Conservation (phyloP, 2,113 vertebrate species). For the Tonatia bakeri region DNA sequence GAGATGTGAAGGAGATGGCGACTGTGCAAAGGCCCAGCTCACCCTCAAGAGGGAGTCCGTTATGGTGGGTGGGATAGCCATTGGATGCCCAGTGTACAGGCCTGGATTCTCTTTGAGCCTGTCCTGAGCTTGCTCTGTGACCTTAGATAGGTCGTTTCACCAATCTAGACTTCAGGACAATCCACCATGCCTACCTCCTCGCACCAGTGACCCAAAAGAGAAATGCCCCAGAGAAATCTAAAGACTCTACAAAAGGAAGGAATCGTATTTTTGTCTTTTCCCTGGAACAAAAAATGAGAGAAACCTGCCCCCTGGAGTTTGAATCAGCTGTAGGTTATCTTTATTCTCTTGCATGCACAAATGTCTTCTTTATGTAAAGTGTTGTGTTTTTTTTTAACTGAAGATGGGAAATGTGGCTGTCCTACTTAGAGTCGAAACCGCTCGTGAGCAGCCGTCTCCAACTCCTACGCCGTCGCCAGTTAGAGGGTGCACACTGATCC, state of each 20-base stretch:
- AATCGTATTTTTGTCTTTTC: background rate
- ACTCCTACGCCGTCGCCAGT: background rate
- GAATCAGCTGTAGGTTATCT: background rate
- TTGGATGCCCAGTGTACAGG: background rate
- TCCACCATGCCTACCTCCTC: background rate
- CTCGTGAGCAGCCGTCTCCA: background rate
- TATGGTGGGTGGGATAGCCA: background rate
- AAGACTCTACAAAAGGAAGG: background rate
- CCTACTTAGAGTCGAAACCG: slow-evolving; percentile 36
- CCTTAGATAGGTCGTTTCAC: background rate
- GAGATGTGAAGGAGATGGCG: background rate
- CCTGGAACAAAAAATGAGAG: background rate
- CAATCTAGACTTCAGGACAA: background rate
- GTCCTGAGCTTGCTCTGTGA: background rate
- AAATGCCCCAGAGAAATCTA: background rate
- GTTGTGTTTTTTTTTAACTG: background rate
- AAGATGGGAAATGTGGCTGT: background rate
- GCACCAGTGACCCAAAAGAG: background rate
- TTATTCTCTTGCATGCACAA: background rate
- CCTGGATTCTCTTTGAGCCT: background rate
- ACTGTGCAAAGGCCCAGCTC: background rate
- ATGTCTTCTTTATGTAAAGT: background rate
- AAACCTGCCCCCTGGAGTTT: background rate
- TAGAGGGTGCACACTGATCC: background rate
- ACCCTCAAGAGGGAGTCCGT: background rate